A percentile compares a stretch with the other conserved stretches of the same genome.
phyloP scores from a whole-genome alignment of 2,113 vertebrate genomes.

The Eira barbara region DNA sequence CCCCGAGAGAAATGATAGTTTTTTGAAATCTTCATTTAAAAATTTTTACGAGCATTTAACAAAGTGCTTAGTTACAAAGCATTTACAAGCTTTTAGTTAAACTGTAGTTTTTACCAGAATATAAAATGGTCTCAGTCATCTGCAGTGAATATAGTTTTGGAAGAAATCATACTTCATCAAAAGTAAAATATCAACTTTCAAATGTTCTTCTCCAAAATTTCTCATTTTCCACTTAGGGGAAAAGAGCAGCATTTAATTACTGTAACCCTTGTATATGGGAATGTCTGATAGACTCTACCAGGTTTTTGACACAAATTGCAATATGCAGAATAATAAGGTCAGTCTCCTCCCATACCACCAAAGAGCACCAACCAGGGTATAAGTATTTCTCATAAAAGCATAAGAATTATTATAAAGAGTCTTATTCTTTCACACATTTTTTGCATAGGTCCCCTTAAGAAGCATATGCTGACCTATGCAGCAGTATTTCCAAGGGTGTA shows the following conservation, averaged over 20 bases:
- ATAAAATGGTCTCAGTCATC: neutral
- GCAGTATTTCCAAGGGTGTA: slow-evolving; percentile 91
- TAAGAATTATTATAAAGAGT: neutral
- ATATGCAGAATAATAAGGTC: slow-evolving; percentile 92
- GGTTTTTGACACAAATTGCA: slow-evolving; percentile 94
- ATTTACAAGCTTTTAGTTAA: neutral
- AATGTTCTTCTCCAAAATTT: neutral
- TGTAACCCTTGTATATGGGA: neutral
- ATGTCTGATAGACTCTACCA: slow-evolving; percentile 84
- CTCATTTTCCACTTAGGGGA: neutral
- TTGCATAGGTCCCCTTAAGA: neutral
- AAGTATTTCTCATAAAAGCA: neutral
- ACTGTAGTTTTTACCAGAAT: neutral
- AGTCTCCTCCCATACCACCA: slow-evolving; percentile 89
- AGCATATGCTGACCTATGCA: slow-evolving; percentile 84
- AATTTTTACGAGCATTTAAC: neutral
- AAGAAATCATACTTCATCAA: neutral
- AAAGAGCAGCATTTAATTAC: neutral
- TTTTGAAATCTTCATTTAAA: neutral
- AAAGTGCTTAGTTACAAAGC: neutral
- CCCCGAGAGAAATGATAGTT: neutral
- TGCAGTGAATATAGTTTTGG: neutral
- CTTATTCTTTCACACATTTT: neutral
- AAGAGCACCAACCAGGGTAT: neutral
- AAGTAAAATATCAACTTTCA: neutral